Conservation (phyloP, 2,888 invertebrate genomes). For the Idaea aversata region DNA sequence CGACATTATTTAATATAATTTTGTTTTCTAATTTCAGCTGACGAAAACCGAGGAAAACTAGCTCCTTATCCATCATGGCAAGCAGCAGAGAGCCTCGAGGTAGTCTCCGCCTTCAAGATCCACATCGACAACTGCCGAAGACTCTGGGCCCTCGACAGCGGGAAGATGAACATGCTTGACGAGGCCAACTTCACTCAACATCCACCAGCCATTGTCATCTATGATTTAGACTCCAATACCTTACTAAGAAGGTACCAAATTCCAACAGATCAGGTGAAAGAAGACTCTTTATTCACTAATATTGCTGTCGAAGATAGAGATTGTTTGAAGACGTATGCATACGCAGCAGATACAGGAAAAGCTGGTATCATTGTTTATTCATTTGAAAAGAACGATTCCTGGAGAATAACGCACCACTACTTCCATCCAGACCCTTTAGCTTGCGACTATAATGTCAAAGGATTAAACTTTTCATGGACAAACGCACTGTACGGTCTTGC, state of each 20-base stretch:
- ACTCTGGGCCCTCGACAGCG: conserved; percentile 90
- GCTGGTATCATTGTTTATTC: conserved; percentile 88
- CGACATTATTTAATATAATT: not conserved
- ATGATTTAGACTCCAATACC: conserved; percentile 85
- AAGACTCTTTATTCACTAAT: conserved; percentile 86
- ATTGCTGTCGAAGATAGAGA: conserved; percentile 88
- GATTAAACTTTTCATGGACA: conserved; percentile 86
- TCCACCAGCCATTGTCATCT: conserved; percentile 84
- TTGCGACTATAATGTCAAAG: conserved; percentile 86
- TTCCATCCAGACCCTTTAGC: conserved; percentile 86
- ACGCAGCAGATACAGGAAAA: conserved; percentile 85
- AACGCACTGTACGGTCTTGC: conserved; percentile 89
- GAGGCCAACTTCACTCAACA: conserved; percentile 70
- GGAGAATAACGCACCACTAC: conserved; percentile 86
- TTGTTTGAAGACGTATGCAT: conserved; percentile 86
- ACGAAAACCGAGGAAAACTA: not conserved
- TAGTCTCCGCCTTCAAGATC: conserved; percentile 87
- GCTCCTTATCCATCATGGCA: conserved; percentile 1
- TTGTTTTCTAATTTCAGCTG: not conserved
- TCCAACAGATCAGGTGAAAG: conserved; percentile 82
- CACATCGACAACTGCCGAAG: conserved; percentile 88
- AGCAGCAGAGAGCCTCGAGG: conserved; percentile 54
- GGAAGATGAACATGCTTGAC: conserved; percentile 81
- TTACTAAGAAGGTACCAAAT: conserved; percentile 84
- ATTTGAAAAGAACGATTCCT: conserved; percentile 85